Conservation (phyloP, 2,888 invertebrate genomes). For the Cryptus viduatorius region DNA sequence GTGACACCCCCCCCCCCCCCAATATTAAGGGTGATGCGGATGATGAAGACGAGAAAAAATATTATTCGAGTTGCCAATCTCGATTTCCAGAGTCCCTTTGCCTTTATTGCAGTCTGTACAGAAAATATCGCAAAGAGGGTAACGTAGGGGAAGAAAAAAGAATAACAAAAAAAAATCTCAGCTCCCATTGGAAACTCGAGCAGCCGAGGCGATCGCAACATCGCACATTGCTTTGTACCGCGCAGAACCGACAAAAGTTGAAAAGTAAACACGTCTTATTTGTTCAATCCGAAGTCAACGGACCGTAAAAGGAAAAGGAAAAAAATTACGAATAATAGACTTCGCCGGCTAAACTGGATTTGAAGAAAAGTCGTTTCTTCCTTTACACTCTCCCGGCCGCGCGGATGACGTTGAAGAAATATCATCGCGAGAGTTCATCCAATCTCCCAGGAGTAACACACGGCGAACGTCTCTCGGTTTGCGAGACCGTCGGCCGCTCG, state of each 20-base stretch:
- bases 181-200: conserved; percentile 38
- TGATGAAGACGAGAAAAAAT: conserved; percentile 59
- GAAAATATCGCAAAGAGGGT: neutral
- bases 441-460: conserved; percentile 56
- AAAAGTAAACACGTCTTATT: conserved; percentile 53
- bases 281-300: conserved; percentile 43
- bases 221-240: neutral
- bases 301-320: neutral
- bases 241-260: conserved; percentile 23
- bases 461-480: neutral
- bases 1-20: conserved; percentile 5
- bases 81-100: conserved; percentile 38
- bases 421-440: conserved; percentile 64
- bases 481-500: conserved; percentile 34
- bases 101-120: neutral
- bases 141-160: conserved; percentile 21
- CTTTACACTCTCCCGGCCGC: neutral
- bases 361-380: conserved; percentile 26
- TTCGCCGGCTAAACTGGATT: conserved; percentile 25
- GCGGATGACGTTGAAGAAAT: conserved; percentile 61
- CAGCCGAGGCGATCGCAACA: conserved; percentile 1
- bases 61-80: conserved; percentile 65
- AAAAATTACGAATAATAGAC: conserved; percentile 10
- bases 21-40: conserved; percentile 23
- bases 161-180: conserved; percentile 60